A percentile compares a stretch with the other conserved stretches of the same genome.
These are phyloP conservation scores for Ornithoptera priamus DNA, from an alignment of 2,888 invertebrate species.

Conservation along the genomic window DNA sequence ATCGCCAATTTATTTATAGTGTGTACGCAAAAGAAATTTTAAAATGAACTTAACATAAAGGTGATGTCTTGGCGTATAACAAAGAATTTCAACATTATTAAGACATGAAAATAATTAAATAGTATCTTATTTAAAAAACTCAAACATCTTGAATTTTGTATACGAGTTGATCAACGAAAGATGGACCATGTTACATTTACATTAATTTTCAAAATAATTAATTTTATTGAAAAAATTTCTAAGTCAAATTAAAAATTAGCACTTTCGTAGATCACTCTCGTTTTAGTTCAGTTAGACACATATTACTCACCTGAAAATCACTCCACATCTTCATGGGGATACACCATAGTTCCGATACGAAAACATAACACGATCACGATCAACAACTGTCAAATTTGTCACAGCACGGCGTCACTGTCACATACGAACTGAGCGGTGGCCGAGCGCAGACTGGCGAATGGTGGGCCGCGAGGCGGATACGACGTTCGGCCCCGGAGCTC, in stretches of 20 bases:
- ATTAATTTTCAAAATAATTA: constrained; percentile 7
- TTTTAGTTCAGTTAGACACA: constrained; percentile 25
- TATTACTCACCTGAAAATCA: constrained; percentile 75
- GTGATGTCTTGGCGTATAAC: not conserved
- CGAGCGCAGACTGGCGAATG: constrained; percentile 70
- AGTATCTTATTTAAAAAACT: not conserved
- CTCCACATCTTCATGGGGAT: constrained; percentile 80
- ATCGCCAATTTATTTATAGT: constrained; percentile 3
- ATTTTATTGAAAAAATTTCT: not conserved
- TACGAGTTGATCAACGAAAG: constrained; percentile 7
- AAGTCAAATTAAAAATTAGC: not conserved
- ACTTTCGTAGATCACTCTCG: constrained; percentile 4
- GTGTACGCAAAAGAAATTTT: not conserved
- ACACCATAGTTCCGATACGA: constrained; percentile 79
- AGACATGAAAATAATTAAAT: not conserved
- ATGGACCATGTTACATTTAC: not conserved
- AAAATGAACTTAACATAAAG: not conserved
- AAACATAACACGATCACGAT: constrained; percentile 78
- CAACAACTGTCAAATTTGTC: constrained; percentile 76
- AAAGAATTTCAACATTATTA: constrained; percentile 16
- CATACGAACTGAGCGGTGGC: constrained; percentile 62
- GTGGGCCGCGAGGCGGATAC: constrained; percentile 39
- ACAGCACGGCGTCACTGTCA: constrained; percentile 68
- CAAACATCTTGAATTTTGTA: not conserved
- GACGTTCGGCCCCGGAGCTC: constrained; percentile 45